phyloP scores from a whole-genome alignment of 2,113 vertebrate genomes.

The Actenoides hombroni region DNA sequence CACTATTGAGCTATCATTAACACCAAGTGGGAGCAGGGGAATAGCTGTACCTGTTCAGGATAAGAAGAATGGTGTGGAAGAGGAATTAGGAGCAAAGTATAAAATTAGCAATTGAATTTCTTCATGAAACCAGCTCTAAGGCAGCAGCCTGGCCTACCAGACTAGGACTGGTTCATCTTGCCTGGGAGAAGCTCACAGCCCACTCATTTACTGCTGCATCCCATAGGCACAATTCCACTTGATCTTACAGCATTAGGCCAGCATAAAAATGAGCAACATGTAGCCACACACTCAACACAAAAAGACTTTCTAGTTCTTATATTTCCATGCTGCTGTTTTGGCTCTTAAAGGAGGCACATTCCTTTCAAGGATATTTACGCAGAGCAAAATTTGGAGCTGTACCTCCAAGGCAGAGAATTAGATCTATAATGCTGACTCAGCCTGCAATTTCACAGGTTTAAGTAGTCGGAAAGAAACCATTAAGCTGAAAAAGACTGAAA shows the following conservation, averaged over 20 bases:
- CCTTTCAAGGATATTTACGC: neutral
- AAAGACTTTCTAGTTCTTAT: neutral
- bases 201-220: neutral
- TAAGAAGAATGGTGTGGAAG: neutral
- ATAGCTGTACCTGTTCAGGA: fast-evolving
- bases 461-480: neutral
- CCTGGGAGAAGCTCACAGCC: neutral
- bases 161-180: neutral
- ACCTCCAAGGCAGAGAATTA: neutral
- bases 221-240: neutral
- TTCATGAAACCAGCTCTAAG: neutral
- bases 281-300: neutral
- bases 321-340: neutral
- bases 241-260: neutral
- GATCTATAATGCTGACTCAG: constrained; percentile 12
- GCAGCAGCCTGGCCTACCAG: neutral
- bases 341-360: neutral
- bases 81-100: neutral
- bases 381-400: neutral
- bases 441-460: neutral
- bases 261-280: neutral
- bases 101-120: neutral
- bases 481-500: neutral
- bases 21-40: neutral
- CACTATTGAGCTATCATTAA: neutral